Conservation (phyloP, 2,797 vertebrate genomes). For the Lutjanus campechanus region DNA sequence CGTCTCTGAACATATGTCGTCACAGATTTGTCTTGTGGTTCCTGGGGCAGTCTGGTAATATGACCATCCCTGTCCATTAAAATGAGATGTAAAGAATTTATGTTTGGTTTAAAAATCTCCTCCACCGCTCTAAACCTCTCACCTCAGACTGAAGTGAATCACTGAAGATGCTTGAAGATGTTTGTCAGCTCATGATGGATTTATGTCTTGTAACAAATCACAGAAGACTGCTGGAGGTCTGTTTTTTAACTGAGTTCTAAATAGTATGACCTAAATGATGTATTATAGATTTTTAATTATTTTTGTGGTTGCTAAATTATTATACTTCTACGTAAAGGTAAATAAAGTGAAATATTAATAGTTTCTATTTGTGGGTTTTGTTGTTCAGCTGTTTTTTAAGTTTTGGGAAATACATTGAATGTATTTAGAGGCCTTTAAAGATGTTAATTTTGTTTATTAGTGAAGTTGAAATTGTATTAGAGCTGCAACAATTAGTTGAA, state of each 20-base stretch:
- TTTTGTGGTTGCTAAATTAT: constrained; percentile 68
- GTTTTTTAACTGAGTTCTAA: constrained; percentile 10
- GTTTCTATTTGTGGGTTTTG: constrained; percentile 1
- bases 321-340: constrained; percentile 47
- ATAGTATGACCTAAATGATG: constrained; percentile 43
- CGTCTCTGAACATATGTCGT: not conserved
- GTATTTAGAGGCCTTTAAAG: not conserved
- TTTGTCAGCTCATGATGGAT: not conserved
- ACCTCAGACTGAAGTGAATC: not conserved
- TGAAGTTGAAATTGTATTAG: not conserved
- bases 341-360: constrained; percentile 60
- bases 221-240: not conserved
- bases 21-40: constrained; percentile 12
- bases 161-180: constrained; percentile 13
- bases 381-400: not conserved
- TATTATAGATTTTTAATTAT: constrained; percentile 48
- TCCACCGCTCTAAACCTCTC: constrained; percentile 4
- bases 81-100: not conserved
- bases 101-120: not conserved
- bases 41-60: constrained; percentile 1
- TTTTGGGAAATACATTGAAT: not conserved
- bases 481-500: no score
- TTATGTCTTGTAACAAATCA: not conserved
- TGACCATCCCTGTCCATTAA: not conserved
- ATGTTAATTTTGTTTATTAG: not conserved